Percentiles rank a stretch among this genome's conserved stretches.
phyloP scores from a whole-genome alignment of 2,888 invertebrate species.

The Steromphala cineraria region DNA sequence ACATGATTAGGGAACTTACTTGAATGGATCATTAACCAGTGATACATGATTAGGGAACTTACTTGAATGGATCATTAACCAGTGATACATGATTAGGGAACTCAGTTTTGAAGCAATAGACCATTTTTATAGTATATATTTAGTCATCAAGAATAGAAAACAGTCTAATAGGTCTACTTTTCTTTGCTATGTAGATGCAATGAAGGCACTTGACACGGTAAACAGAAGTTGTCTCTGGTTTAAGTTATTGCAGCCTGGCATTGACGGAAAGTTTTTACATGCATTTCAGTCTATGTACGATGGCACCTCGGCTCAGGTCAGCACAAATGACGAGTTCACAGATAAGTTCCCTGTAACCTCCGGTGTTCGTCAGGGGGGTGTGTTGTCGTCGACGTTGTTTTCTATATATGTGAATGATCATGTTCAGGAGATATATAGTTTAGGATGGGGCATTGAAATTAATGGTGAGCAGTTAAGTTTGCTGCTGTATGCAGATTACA shows the following conservation, averaged over 20 bases:
- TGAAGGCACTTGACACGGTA: conserved; percentile 33
- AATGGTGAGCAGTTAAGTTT: not conserved
- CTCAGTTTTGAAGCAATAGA: conserved; percentile 24
- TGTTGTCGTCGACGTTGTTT: too few species aligned
- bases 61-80: too few species aligned
- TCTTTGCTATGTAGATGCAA: conserved; percentile 24
- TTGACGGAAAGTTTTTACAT: conserved; percentile 28
- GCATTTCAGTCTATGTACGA: conserved; percentile 29
- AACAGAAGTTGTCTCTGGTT: conserved; percentile 26
- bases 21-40: too few species aligned
- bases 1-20: too few species aligned
- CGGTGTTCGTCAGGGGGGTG: too few species aligned
- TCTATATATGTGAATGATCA: too few species aligned
- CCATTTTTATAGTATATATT: conserved; percentile 26
- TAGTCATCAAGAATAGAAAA: conserved; percentile 23
- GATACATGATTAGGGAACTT: too few species aligned
- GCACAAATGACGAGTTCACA: too few species aligned
- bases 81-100: too few species aligned
- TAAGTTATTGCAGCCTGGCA: conserved; percentile 15
- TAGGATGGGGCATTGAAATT: too few species aligned
- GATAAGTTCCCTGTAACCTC: too few species aligned
- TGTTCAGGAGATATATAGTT: too few species aligned
- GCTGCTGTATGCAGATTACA: not conserved
- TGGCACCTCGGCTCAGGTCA: not conserved
- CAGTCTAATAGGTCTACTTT: conserved; percentile 12